Evolutionary conservation across 2,113 vertebrate genomes (phyloP), one percentile per base, ranked within the genome.

Genomic region (Cochlearius cochlearius): DNA sequence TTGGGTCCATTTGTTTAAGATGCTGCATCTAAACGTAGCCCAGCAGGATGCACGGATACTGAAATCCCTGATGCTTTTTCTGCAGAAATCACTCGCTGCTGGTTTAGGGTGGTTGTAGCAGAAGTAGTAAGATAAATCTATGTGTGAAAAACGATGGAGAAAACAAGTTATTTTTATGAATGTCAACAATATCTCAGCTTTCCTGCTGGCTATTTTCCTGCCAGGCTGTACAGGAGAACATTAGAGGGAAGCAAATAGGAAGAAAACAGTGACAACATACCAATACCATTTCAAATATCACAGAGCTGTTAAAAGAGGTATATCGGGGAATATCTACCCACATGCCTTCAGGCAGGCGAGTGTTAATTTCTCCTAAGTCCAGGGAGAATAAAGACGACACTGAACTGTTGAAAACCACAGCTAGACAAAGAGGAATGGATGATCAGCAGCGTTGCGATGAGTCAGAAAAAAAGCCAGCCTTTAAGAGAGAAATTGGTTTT

Each of bases 291-390:
- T 88, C 77, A 91, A 92, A 77, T 90, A 79, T 59, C 60, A 78
- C 53, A 75, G 15, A 49, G 43, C 30, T 68, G 47, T 81, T 94
- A 62, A 72, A 84, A 84, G 76, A 30, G 60, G 36, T 45, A 7
- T 32, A 25, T n/a, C 0, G 0, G 39, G 66, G 18, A 89, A 75
- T 64, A 78, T 52, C 73, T 83, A 60, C 10, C 36, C 60, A 53
- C 18, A 11, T 47, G 81, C 66, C 49, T 94, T 62, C 80, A 79
- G 80, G 69, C 52, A 84, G 52, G 62, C 0, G 0, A 95, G 74
- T 39, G 63, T 82, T 96, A 96, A 95, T 76, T 96, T 91, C 50
- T 92, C 58, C 38, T 34, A 41, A 58, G 23, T 59, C 86, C 66
- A 36, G 32, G 38, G 52, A 94, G 91, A 91, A 92, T 72, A 94